These are phyloP conservation scores for Drosophila teissieri DNA, from an alignment of 1,140 invertebrate species.

Conservation along the genomic window DNA sequence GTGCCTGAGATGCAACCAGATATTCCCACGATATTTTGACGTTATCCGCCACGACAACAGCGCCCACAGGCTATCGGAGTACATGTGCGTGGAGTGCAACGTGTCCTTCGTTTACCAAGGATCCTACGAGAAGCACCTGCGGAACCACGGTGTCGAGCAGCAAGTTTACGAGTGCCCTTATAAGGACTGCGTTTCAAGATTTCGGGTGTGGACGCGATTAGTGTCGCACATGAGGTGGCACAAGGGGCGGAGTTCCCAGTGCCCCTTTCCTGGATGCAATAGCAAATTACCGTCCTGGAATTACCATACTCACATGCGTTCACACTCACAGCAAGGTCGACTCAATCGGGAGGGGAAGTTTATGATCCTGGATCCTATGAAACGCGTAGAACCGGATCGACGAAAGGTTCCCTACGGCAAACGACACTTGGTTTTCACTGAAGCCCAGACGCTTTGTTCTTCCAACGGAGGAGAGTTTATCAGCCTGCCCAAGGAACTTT, in stretches of 20 bases:
- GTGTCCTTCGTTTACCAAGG: slow-evolving; percentile 1
- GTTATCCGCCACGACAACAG: slow-evolving; percentile 14
- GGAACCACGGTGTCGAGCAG: background rate
- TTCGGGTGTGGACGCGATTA: slow-evolving; percentile 5
- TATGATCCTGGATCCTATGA: background rate
- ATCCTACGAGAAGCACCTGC: slow-evolving; percentile 1
- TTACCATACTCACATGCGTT: background rate
- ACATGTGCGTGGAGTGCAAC: background rate
- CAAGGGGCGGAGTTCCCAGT: background rate
- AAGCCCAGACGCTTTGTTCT: background rate
- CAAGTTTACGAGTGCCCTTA: background rate
- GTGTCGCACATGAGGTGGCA: slow-evolving; percentile 8
- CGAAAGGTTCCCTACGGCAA: slow-evolving; percentile 4
- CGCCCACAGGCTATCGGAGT: background rate
- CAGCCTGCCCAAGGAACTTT: slow-evolving; percentile 9
- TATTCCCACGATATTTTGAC: slow-evolving; percentile 9
- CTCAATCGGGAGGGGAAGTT: background rate
- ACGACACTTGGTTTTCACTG: background rate
- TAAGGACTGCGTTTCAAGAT: background rate
- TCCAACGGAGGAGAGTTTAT: slow-evolving; percentile 19
- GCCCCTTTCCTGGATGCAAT: background rate
- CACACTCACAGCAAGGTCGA: background rate
- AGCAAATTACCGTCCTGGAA: background rate
- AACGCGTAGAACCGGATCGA: slow-evolving; percentile 7
- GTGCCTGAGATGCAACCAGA: slow-evolving; percentile 5